Evolutionary conservation across 92 coral and sea anemone species (phyloP).

Genomic region (Umimayanthus chanpuru): DNA sequence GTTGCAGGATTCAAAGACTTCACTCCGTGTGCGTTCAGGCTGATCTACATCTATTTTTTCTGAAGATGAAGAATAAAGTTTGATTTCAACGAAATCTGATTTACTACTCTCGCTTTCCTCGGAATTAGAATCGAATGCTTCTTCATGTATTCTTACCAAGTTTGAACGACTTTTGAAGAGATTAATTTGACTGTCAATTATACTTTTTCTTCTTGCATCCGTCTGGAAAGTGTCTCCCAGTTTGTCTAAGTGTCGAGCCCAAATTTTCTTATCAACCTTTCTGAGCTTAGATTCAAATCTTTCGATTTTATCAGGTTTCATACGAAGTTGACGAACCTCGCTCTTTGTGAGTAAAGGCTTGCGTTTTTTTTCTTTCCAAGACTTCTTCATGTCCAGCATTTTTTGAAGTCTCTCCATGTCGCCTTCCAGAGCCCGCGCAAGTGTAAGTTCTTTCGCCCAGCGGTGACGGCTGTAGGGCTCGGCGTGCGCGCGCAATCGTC

Average conservation of each 20-base stretch:
- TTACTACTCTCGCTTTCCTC: background rate
- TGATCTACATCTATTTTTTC: background rate
- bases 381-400: background rate
- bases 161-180: constrained; percentile 11
- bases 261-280: constrained; percentile 60
- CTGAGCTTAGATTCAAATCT: constrained; percentile 51
- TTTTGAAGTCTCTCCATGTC: constrained; percentile 62
- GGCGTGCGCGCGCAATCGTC: constrained; percentile 56
- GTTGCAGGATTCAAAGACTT: background rate
- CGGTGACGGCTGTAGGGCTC: constrained; percentile 51
- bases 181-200: constrained; percentile 10
- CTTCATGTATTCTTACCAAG: background rate
- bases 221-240: background rate
- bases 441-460: constrained; percentile 81
- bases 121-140: background rate
- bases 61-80: background rate
- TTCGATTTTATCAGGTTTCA: constrained; percentile 40
- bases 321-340: constrained; percentile 33
- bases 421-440: constrained; percentile 71
- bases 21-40: background rate
- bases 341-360: constrained; percentile 21
- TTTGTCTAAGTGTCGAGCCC: constrained; percentile 59
- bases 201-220: constrained; percentile 19
- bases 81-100: constrained; percentile 7
- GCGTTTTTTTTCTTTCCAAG: constrained; percentile 10